These are phyloP conservation scores for Rhinella marina DNA, from an alignment of 2,797 vertebrate species.

Conservation along the genomic window DNA sequence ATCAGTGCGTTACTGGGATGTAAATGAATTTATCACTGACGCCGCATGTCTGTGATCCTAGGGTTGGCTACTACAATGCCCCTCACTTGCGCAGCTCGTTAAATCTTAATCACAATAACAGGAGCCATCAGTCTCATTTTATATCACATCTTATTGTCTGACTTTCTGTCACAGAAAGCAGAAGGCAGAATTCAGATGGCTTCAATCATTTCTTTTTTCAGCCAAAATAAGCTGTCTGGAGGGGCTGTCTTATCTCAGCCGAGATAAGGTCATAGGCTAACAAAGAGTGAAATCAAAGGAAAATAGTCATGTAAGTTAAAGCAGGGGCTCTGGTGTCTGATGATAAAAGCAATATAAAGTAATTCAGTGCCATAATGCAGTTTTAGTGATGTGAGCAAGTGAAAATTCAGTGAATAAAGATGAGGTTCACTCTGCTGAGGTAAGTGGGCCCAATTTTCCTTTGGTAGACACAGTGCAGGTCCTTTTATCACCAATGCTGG, in stretches of 20 bases:
- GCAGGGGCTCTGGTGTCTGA: constrained; percentile 15
- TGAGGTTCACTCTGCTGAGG: constrained; percentile 21
- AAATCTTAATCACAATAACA: constrained; percentile 40
- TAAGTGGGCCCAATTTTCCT: not conserved
- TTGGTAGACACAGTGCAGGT: not conserved
- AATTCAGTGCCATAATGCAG: no score
- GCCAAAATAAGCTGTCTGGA: constrained; percentile 54
- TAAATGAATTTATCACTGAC: constrained; percentile 43
- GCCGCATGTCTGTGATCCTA: constrained; percentile 8
- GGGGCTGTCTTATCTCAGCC: constrained; percentile 22
- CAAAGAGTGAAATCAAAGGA: constrained; percentile 44
- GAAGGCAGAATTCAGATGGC: constrained; percentile 35
- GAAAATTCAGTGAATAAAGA: constrained; percentile 31
- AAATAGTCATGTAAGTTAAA: constrained; percentile 35
- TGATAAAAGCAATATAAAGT: constrained; percentile 36
- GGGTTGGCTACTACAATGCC: constrained; percentile 43
- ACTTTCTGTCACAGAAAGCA: constrained; percentile 47
- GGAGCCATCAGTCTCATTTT: constrained; percentile 12
- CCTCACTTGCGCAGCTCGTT: constrained; percentile 37
- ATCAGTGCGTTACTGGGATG: constrained; percentile 45
- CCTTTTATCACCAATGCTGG: not conserved
- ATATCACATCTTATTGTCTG: constrained; percentile 13
- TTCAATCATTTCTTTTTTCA: constrained; percentile 51
- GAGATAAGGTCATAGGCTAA: constrained; percentile 50
- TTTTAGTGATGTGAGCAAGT: no score